Percentiles rank a stretch among this genome's conserved stretches.
phyloP scores from a whole-genome alignment of 2,113 vertebrate species.

The Archilochus colubris region DNA sequence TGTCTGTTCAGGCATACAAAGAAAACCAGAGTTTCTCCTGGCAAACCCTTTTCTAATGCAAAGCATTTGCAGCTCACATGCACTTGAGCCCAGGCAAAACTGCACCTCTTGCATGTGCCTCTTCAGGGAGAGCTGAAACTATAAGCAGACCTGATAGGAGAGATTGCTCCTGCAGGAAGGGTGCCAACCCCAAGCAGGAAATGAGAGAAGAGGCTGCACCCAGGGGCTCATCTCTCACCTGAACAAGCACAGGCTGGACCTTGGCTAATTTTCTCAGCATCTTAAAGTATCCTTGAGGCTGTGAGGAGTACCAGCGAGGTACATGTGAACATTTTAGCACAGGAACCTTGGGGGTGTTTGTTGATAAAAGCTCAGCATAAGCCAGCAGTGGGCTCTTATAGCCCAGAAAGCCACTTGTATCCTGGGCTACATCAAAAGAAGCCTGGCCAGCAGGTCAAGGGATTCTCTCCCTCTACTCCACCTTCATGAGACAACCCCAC shows the following conservation, averaged over 20 bases:
- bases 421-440: too few species aligned
- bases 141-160: background rate
- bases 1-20: background rate
- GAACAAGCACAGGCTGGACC: background rate
- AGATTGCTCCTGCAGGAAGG: background rate
- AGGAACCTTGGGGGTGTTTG: background rate
- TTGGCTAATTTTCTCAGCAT: background rate
- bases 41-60: background rate
- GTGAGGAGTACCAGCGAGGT: background rate
- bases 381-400: too few species aligned
- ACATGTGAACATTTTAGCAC: background rate
- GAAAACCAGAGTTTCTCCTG: background rate
- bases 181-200: background rate
- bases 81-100: background rate
- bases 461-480: too few species aligned
- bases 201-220: background rate
- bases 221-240: fast-evolving
- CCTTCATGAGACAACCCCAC: too few species aligned
- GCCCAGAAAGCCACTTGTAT: too few species aligned
- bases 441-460: too few species aligned
- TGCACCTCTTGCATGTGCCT: background rate
- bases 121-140: background rate
- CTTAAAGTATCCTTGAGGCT: background rate
- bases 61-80: fast-evolving
- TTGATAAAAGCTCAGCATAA: too few species aligned